Base-by-base conservation (phyloP, 2,113 vertebrate species). In the Dipodomys merriami region DNA sequence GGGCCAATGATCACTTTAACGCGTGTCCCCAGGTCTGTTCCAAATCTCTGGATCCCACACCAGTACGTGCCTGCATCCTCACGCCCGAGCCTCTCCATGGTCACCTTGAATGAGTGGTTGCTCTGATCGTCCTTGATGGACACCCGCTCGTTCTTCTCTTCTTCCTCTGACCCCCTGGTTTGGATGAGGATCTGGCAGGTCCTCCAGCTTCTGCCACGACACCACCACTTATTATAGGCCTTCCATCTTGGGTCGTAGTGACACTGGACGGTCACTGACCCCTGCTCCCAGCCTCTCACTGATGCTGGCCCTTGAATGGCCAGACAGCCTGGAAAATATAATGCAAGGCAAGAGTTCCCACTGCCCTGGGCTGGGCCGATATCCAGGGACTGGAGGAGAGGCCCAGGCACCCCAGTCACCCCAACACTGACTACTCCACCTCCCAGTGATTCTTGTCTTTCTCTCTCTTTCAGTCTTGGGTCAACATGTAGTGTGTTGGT, bases 321-420 rank as follows among this genome's bases (percentile, higher is more conserved):
- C 81, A 94, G 15, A 5, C 67, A 96, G 22, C 97, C 97, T 97
- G 88, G 44, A 83, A 95, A 77, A 93, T 10, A 96, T 22, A 94
- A 69, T 25, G 22, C 1, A 35, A 11, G 3, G 60, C 7, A 23
- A 53, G 1, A 87, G 46, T 5, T n/a, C 3, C 84, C 44, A 11
- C 9, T 19, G 2, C 30, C 22, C 33, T 0, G 20, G 46, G 25
- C 33, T n/a, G 23, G 30, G 2, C 23, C 11, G 2, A 2, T 22
- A 53, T 25, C 44, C 39, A 29, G 13, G 60, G 53, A 6, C 27
- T 64, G 60, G 29, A n/a, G n/a, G 57, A n/a, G 12, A 4, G 27
- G 19, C 33, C 64, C 13, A 0, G 0, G 9, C 68, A 49, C 46
- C 9, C 15, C 19, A 7, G 7, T n/a, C 7, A 2, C 6, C n/a